phyloP scores from a whole-genome alignment of 2,888 invertebrate species.

The Drosophila flavopinicola region DNA sequence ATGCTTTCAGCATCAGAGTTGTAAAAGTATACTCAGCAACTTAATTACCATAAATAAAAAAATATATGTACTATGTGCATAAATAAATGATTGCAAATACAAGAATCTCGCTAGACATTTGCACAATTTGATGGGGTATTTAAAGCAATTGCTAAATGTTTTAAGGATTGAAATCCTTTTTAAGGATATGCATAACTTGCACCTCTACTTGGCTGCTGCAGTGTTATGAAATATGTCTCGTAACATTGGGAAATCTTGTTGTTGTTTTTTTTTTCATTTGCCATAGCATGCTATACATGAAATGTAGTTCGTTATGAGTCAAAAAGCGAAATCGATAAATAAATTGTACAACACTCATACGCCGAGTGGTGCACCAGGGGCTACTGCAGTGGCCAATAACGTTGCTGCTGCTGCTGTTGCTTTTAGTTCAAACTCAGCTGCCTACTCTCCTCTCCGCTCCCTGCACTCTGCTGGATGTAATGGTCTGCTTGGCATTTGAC shows the following conservation, averaged over 20 bases:
- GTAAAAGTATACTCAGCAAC: no score
- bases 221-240: neutral
- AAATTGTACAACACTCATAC: constrained; percentile 49
- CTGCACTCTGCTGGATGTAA: constrained; percentile 29
- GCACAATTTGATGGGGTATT: no score
- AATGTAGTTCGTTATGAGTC: constrained; percentile 4
- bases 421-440: neutral
- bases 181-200: neutral
- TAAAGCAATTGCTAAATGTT: no score
- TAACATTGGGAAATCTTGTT: neutral
- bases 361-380: constrained; percentile 25
- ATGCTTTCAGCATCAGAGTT: no score
- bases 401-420: constrained; percentile 8
- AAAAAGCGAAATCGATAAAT: constrained; percentile 16
- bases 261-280: no score
- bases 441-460: no score
- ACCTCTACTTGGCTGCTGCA: neutral
- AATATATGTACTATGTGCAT: no score
- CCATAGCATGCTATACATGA: constrained; percentile 7
- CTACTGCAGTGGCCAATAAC: constrained; percentile 42
- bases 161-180: neutral
- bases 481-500: constrained; percentile 60
- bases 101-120: no score
- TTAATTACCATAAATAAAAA: no score
- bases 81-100: no score